phyloP scores from a whole-genome alignment of 1,140 invertebrate species.

The Brachionus asplanchnoidis region DNA sequence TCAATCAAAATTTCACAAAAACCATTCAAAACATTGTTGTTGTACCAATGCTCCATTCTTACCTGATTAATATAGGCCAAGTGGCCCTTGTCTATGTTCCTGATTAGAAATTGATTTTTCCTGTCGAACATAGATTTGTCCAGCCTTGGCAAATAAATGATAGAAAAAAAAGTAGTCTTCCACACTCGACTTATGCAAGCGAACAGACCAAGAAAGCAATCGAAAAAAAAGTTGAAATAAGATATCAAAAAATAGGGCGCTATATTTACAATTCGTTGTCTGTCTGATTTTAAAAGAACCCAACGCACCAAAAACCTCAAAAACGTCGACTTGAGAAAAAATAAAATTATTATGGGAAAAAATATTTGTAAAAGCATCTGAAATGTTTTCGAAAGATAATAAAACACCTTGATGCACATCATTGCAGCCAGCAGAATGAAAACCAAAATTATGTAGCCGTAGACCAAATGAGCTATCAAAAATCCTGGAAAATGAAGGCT shows the following conservation, averaged over 20 bases:
- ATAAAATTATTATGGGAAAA: conserved; percentile 32
- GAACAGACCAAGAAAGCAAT: conserved; percentile 29
- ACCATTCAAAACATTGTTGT: not conserved
- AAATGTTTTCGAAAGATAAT: not conserved
- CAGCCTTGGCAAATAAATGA: conserved; percentile 7
- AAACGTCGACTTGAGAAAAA: not conserved
- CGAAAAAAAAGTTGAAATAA: conserved; percentile 40
- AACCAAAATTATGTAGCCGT: conserved; percentile 26
- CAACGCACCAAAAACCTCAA: not conserved
- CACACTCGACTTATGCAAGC: conserved; percentile 18
- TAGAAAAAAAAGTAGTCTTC: conserved; percentile 19
- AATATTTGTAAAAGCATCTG: not conserved
- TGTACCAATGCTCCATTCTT: conserved; percentile 40
- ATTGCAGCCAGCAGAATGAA: not conserved
- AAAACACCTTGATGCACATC: not conserved
- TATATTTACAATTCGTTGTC: conserved; percentile 1
- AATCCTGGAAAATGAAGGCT: conserved; percentile 36
- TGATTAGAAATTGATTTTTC: not conserved
- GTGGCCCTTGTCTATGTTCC: conserved; percentile 26
- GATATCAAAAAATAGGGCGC: conserved; percentile 17
- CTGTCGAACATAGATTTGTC: conserved; percentile 18
- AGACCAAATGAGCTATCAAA: conserved; percentile 35
- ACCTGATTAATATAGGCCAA: conserved; percentile 23
- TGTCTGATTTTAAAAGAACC: not conserved
- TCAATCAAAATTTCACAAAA: conserved; percentile 41